Percentiles rank a stretch among this genome's conserved stretches.
Evolutionary conservation across 1,140 invertebrate genomes (phyloP).

Genomic region (Drosophila navojoa): DNA sequence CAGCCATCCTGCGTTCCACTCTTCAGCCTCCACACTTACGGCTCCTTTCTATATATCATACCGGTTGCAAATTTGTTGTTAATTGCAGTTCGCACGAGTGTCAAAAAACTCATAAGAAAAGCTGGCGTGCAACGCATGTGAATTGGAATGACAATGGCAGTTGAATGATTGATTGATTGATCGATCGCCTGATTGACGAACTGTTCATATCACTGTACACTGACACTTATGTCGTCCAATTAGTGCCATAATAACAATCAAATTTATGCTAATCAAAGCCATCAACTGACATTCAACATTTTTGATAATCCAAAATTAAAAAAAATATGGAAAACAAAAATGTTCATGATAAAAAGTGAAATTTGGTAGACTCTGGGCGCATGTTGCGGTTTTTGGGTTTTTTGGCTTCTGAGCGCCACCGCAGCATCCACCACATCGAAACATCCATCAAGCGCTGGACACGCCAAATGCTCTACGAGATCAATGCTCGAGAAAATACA

Average conservation of each 20-base stretch:
- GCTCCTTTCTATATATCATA: constrained; percentile 19
- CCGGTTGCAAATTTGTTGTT: constrained; percentile 60
- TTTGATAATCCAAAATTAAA: not conserved
- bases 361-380: constrained; percentile 41
- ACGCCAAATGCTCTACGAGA: constrained; percentile 59
- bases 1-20: not conserved
- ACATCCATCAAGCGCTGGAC: constrained; percentile 44
- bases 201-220: constrained; percentile 47
- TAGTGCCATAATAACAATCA: constrained; percentile 51
- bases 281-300: constrained; percentile 12
- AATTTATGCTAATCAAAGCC: constrained; percentile 74
- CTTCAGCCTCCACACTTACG: not conserved
- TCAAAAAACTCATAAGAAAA: constrained; percentile 58
- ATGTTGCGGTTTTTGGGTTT: constrained; percentile 35
- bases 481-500: constrained; percentile 58
- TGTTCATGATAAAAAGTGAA: constrained; percentile 59
- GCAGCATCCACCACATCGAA: constrained; percentile 39
- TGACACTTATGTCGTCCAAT: constrained; percentile 51
- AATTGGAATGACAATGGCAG: constrained; percentile 53
- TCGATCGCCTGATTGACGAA: constrained; percentile 54
- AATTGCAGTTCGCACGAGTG: constrained; percentile 52
- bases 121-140: constrained; percentile 33
- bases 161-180: constrained; percentile 52
- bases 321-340: constrained; percentile 4
- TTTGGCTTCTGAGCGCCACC: constrained; percentile 38